Percentiles rank a stretch among this genome's conserved stretches.
Evolutionary conservation across 1,140 invertebrate species (phyloP).

Genomic region (Vanessa atalanta): DNA sequence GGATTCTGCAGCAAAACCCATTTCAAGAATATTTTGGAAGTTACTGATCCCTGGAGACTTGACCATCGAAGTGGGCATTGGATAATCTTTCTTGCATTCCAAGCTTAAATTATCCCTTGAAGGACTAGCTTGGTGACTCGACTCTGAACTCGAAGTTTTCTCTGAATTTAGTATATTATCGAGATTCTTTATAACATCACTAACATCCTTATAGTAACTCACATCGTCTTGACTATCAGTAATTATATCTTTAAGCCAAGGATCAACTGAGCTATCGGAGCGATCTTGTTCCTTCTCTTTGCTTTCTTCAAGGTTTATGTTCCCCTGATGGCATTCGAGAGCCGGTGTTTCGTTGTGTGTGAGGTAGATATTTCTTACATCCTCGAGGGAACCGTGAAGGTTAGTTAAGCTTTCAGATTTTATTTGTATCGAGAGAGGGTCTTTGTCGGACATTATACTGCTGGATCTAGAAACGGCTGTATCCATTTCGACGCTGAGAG

Average conservation of each 20-base stretch:
- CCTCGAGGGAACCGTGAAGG: slow-evolving; percentile 83
- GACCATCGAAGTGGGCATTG: slow-evolving; percentile 70
- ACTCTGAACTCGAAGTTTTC: slow-evolving; percentile 83
- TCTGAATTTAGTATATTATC: slow-evolving; percentile 84
- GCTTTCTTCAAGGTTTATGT: slow-evolving; percentile 57
- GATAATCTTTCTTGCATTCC: slow-evolving; percentile 74
- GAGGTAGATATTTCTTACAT: slow-evolving; percentile 75
- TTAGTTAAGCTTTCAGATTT: slow-evolving; percentile 82
- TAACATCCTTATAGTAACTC: slow-evolving; percentile 83
- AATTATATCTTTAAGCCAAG: slow-evolving; percentile 82
- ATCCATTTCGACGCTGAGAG: slow-evolving; percentile 66
- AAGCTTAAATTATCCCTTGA: slow-evolving; percentile 72
- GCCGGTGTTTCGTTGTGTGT: slow-evolving; percentile 67
- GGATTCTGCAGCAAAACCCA: slow-evolving; percentile 53
- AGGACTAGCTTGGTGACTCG: slow-evolving; percentile 81
- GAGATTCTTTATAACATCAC: slow-evolving; percentile 84
- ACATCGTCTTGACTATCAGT: slow-evolving; percentile 80
- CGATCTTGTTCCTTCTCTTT: slow-evolving; percentile 63
- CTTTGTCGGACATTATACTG: slow-evolving; percentile 74
- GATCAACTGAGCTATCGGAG: slow-evolving; percentile 77
- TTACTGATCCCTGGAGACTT: slow-evolving; percentile 75
- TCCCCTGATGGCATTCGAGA: slow-evolving; percentile 70
- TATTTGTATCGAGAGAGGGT: slow-evolving; percentile 68
- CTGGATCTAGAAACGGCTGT: slow-evolving; percentile 71
- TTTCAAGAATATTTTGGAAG: slow-evolving; percentile 71